phyloP scores from a whole-genome alignment of 2,113 vertebrate genomes.

The Tamias sibiricus region DNA sequence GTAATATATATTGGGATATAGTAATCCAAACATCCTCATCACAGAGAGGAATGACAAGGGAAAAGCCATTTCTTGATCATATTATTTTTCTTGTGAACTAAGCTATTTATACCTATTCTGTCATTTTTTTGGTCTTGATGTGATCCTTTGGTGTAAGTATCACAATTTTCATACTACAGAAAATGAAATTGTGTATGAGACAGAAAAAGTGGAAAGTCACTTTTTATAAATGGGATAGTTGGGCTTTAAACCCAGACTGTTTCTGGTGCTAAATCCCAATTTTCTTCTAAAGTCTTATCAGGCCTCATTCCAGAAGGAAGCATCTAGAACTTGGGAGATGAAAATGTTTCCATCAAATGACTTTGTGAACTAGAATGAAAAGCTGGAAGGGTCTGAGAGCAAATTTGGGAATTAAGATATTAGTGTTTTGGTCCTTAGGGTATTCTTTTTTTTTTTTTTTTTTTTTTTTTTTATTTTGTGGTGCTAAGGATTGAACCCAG shows the following conservation, averaged over 20 bases:
- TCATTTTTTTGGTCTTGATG: background rate
- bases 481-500: too few relatives aligned
- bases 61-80: background rate
- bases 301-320: background rate
- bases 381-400: background rate
- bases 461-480: too few relatives aligned
- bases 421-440: background rate
- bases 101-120: background rate
- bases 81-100: background rate
- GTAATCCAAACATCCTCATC: background rate
- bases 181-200: background rate
- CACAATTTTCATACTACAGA: background rate
- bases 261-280: background rate
- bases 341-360: background rate
- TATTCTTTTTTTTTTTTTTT: background rate
- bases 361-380: background rate
- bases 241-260: background rate
- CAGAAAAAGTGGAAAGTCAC: background rate
- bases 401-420: background rate
- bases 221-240: background rate
- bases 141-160: accelerated
- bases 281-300: background rate
- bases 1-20: background rate
- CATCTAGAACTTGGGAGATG: accelerated
- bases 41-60: background rate